Evolutionary conservation across 2,888 invertebrate genomes (phyloP), one percentile per base, ranked within the genome.

Genomic region (Drosophila anomalata): DNA sequence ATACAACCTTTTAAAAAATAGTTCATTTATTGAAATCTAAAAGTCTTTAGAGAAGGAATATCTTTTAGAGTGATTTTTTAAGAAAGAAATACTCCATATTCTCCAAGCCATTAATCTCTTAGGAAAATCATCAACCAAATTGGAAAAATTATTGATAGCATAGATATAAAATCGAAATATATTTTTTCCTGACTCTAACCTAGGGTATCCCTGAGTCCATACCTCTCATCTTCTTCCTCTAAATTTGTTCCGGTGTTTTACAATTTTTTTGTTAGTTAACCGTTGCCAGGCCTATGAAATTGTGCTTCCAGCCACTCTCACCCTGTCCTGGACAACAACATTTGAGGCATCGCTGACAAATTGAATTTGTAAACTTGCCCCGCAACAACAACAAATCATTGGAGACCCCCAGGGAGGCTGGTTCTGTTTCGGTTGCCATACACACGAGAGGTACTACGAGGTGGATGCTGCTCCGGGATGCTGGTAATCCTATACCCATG

Each of bases 311-410:
- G 17, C 44, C 52, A 52, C 66, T 57, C 66, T 57, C 57, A 17
- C 33, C 68, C 51, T n/a, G 36, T 12, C 31, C 22, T 17, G 50
- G 24, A 33, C 26, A 22, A 24, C 67, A 58, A 53, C 77, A 24
- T 50, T 53, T 53, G 55, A 54, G 52, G 84, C 83, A 83, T 73
- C 76, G 88, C 83, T 87, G 86, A 86, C 88, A 83, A 83, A 83
- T 83, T 87, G 75, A 85, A 83, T 83, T 83, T 83, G 87, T 87
- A 78, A 81, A 79, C 61, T 83, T 83, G 62, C 75, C 50, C 66
- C 71, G 76, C 67, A 65, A 77, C 73, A 81, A 75, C 85, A 82
- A 81, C 88, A 87, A 85, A 87, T 85, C 86, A 87, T 56, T 50
- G 60, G 53, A 47, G 58, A 57, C 59, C 56, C 62, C 75, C 55